These are phyloP conservation scores for Aphodius sticticus DNA, from an alignment of 2,888 invertebrate species.

Conservation along the genomic window DNA sequence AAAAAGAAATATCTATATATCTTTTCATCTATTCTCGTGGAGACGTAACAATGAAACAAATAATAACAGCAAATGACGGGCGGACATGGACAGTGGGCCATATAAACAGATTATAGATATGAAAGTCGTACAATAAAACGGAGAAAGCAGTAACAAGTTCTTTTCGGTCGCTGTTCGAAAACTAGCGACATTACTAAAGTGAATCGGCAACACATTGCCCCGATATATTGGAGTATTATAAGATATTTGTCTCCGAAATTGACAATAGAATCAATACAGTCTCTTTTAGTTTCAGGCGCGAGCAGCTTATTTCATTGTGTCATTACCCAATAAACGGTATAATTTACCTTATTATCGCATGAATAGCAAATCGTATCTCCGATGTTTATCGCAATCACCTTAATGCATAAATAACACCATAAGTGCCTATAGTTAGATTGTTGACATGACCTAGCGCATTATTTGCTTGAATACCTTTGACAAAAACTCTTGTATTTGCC, in stretches of 20 bases:
- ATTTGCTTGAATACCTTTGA: not conserved
- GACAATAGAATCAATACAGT: not conserved
- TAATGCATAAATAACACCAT: not conserved
- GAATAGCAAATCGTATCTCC: not conserved
- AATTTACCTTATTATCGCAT: not conserved
- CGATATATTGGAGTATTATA: not conserved
- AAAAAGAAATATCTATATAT: constrained; percentile 18
- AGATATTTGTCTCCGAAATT: not conserved
- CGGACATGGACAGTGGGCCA: constrained; percentile 38
- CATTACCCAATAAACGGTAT: not conserved
- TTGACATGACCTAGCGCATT: not conserved
- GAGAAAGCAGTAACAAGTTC: not conserved
- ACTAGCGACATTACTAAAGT: not conserved
- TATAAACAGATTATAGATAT: constrained; percentile 40
- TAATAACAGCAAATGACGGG: constrained; percentile 40
- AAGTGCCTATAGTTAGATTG: not conserved
- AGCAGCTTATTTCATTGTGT: not conserved
- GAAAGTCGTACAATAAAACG: constrained; percentile 4
- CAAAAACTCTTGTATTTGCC: not conserved
- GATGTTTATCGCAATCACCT: not conserved
- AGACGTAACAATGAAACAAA: constrained; percentile 38
- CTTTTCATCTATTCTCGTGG: constrained; percentile 8
- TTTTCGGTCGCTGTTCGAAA: not conserved
- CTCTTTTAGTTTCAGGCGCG: not conserved
- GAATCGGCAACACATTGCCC: constrained; percentile 4